phyloP scores from a whole-genome alignment of 1,140 invertebrate genomes.

The Euura lappo region DNA sequence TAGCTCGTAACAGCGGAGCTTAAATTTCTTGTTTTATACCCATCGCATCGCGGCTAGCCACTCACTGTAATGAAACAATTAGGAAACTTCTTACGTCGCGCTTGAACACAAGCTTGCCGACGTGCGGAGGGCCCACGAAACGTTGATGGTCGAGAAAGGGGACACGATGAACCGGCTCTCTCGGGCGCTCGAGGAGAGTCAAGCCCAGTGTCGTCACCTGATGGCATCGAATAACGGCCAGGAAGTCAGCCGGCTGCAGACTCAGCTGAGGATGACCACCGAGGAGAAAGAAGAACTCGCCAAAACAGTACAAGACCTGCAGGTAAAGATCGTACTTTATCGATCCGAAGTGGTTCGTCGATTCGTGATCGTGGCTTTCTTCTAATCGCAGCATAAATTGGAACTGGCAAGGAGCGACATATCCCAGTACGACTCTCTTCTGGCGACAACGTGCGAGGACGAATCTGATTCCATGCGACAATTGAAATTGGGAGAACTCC shows the following conservation, averaged over 20 bases:
- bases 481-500: conserved; percentile 47
- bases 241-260: conserved; percentile 47
- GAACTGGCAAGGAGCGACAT: conserved; percentile 44
- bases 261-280: conserved; percentile 40
- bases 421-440: conserved; percentile 42
- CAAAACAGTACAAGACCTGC: conserved; percentile 44
- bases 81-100: conserved; percentile 40
- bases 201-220: conserved; percentile 49
- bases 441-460: conserved; percentile 42
- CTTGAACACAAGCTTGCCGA: conserved; percentile 51
- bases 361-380: conserved; percentile 8
- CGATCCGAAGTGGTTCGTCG: background rate
- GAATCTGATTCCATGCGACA: conserved; percentile 53
- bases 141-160: conserved; percentile 50
- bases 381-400: conserved; percentile 43
- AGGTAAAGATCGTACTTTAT: conserved; percentile 36
- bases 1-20: too few species aligned
- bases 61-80: conserved; percentile 18
- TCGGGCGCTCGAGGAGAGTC: conserved; percentile 49
- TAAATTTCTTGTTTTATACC: too few species aligned
- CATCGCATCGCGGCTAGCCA: background rate
- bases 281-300: conserved; percentile 50
- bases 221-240: conserved; percentile 47
- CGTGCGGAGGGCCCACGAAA: conserved; percentile 45
- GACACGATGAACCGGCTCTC: conserved; percentile 52